Evolutionary conservation across 1,140 invertebrate species (phyloP).

Genomic region (Drosophila melanica): DNA sequence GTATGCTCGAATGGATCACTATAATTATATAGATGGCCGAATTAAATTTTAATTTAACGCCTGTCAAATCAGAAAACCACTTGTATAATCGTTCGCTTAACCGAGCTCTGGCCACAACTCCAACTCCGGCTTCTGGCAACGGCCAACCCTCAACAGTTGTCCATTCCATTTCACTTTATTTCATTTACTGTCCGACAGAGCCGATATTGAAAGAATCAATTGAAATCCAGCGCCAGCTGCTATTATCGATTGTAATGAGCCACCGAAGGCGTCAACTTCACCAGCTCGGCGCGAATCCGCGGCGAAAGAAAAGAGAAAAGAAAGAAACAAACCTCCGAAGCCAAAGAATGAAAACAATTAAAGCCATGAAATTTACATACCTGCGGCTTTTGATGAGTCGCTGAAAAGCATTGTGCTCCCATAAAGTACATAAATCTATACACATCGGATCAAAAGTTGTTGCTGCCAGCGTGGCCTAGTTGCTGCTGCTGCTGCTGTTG

Average conservation of each 20-base stretch:
- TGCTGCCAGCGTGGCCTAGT: conserved; percentile 1
- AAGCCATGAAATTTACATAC: conserved; percentile 67
- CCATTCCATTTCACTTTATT: conserved; percentile 54
- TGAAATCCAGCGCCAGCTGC: conserved; percentile 55
- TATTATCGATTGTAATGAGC: conserved; percentile 81
- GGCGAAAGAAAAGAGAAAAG: conserved; percentile 35
- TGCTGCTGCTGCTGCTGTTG: conserved; percentile 4
- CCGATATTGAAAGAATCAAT: conserved; percentile 66
- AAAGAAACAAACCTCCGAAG: conserved; percentile 7
- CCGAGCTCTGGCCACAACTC: conserved; percentile 23
- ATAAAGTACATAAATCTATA: conserved; percentile 1
- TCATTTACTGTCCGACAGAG: conserved; percentile 49
- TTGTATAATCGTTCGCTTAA: conserved; percentile 79
- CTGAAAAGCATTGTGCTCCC: conserved; percentile 43
- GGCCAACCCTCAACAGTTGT: conserved; percentile 53
- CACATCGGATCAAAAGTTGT: background rate
- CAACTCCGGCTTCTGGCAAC: background rate
- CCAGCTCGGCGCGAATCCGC: conserved; percentile 39
- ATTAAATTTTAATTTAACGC: conserved; percentile 83
- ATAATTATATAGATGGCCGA: conserved; percentile 83
- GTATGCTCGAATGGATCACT: conserved; percentile 81
- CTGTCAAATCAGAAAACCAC: conserved; percentile 82
- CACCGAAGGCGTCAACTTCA: conserved; percentile 78
- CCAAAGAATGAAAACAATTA: conserved; percentile 65
- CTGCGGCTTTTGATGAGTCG: conserved; percentile 76